A percentile compares a stretch with the other conserved stretches of the same genome.
phyloP scores from a whole-genome alignment of 2,797 vertebrate species.

The Etheostoma perlongum region DNA sequence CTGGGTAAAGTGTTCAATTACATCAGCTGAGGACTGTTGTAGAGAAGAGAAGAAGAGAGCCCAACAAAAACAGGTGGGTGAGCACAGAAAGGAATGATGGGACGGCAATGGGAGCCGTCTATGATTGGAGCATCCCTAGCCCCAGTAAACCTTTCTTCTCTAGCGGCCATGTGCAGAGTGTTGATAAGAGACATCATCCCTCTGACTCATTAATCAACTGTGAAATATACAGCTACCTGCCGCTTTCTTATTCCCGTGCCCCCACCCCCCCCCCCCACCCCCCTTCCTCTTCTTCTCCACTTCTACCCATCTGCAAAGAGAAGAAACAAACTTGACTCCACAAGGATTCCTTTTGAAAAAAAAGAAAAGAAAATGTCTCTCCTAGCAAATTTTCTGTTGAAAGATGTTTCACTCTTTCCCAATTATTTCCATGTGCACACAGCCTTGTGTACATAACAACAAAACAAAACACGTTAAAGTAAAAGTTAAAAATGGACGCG shows the following conservation, averaged over 20 bases:
- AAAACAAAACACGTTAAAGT: too few species aligned
- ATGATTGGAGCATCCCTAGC: conserved; percentile 79
- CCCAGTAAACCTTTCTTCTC: conserved; percentile 79
- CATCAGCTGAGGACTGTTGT: conserved; percentile 62
- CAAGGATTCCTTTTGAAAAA: conserved; percentile 55
- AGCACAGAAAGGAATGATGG: conserved; percentile 78
- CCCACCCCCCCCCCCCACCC: conserved; percentile 63
- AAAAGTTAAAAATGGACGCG: too few species aligned
- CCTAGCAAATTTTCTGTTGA: conserved; percentile 65
- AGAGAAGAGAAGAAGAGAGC: conserved; percentile 53
- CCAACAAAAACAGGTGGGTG: conserved; percentile 75
- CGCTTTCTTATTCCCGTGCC: conserved; percentile 78
- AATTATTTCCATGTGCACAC: conserved; percentile 41
- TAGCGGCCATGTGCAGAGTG: conserved; percentile 79
- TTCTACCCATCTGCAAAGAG: conserved; percentile 52
- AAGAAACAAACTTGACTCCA: conserved; percentile 77
- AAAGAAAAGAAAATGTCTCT: conserved; percentile 50
- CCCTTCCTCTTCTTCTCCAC: conserved; percentile 56
- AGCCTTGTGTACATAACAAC: conserved; percentile 6
- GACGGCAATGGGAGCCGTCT: conserved; percentile 72
- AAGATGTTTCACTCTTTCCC: conserved; percentile 32
- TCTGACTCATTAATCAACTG: conserved; percentile 87
- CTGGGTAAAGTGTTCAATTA: conserved; percentile 46
- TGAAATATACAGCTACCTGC: conserved; percentile 85
- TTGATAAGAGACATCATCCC: conserved; percentile 86